A percentile compares a stretch with the other conserved stretches of the same genome.
Conservation (phyloP, 2,797 vertebrate genomes). For the Crypturellus tataupa region DNA sequence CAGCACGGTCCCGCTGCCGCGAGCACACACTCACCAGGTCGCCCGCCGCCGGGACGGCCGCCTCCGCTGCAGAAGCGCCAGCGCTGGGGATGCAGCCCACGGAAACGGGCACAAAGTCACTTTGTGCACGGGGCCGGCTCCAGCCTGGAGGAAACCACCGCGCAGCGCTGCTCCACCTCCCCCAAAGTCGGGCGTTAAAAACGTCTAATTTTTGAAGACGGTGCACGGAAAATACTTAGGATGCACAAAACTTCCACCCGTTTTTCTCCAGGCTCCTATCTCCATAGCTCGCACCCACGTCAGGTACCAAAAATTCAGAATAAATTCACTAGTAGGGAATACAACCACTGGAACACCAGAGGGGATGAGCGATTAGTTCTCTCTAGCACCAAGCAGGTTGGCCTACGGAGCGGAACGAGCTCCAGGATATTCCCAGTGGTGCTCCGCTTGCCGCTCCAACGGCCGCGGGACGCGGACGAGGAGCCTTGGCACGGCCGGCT, state of each 20-base stretch:
- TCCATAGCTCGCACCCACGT: not conserved
- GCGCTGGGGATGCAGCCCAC: not conserved
- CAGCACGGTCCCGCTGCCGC: too few relatives aligned
- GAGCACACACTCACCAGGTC: too few relatives aligned
- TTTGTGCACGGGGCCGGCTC: not conserved
- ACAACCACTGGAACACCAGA: fast-evolving
- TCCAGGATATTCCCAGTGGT: fast-evolving
- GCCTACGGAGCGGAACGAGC: not conserved
- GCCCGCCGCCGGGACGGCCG: too few relatives aligned
- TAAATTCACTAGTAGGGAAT: not conserved
- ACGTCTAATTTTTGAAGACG: not conserved
- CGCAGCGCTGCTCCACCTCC: not conserved
- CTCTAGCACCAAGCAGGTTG: not conserved
- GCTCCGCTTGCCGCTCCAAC: not conserved
- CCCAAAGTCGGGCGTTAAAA: not conserved
- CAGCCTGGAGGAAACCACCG: not conserved
- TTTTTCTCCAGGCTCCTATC: fast-evolving
- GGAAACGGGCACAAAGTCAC: not conserved
- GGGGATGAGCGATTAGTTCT: not conserved
- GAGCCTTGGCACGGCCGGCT: not conserved
- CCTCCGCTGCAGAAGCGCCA: not conserved
- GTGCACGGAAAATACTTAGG: not conserved
- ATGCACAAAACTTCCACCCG: not conserved
- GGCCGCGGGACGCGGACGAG: fast-evolving
- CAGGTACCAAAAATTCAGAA: not conserved